Conservation (phyloP, 2,113 vertebrate genomes). For the Plecturocebus donacophilus region DNA sequence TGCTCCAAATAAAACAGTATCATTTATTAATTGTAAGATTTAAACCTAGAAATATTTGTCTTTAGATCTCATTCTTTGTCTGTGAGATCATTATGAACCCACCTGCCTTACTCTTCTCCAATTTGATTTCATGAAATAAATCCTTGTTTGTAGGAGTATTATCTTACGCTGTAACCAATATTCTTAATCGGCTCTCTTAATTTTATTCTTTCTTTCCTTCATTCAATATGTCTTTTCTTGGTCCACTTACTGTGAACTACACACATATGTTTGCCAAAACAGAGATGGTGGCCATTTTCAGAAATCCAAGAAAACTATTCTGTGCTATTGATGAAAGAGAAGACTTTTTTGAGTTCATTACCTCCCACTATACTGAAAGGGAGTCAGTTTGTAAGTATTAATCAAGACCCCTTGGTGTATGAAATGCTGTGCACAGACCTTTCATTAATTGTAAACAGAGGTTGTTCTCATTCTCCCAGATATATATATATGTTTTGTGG, state of each 20-base stretch:
- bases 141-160: not conserved
- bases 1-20: not conserved
- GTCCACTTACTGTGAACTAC: not conserved
- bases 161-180: not conserved
- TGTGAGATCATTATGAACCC: fast-evolving
- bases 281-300: not conserved
- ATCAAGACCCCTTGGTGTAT: fast-evolving
- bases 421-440: not conserved
- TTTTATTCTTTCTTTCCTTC: not conserved
- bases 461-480: not conserved
- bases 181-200: not conserved
- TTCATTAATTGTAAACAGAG: not conserved
- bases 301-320: not conserved
- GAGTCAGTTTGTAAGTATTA: not conserved
- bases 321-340: not conserved
- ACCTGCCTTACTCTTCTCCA: not conserved
- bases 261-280: not conserved
- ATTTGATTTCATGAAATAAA: not conserved
- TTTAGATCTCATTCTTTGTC: not conserved
- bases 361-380: not conserved
- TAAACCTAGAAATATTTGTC: not conserved
- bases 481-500: not conserved
- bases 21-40: not conserved
- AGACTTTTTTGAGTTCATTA: not conserved
- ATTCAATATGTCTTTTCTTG: not conserved